phyloP scores from a whole-genome alignment of 2,797 vertebrate genomes.

The Fringilla coelebs region DNA sequence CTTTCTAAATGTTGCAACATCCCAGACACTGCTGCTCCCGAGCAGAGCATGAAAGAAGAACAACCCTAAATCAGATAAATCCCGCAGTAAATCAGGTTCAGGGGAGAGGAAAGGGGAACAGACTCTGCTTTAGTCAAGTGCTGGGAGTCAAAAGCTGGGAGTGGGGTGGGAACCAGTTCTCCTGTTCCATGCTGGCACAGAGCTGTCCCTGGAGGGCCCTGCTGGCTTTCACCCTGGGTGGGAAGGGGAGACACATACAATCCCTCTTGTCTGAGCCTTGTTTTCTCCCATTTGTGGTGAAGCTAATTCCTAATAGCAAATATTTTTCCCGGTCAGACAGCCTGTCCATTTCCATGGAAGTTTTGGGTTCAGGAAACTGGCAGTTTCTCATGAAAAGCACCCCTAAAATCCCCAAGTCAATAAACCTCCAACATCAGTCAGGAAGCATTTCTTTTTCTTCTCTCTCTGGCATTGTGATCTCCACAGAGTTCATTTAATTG shows the following conservation, averaged over 20 bases:
- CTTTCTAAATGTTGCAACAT: constrained; percentile 20
- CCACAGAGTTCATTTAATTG: neutral
- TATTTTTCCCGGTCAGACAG: neutral
- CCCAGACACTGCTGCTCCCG: neutral
- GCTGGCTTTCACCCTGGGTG: neutral
- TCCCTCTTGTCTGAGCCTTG: neutral
- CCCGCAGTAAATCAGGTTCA: neutral
- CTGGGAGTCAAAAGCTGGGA: neutral
- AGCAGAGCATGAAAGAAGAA: neutral
- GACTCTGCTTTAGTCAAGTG: neutral
- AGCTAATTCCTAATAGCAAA: neutral
- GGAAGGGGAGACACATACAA: neutral
- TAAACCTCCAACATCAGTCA: neutral
- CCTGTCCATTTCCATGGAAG: neutral
- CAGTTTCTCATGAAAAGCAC: neutral
- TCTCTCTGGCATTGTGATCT: neutral
- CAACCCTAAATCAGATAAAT: constrained; percentile 25
- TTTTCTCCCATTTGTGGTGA: neutral
- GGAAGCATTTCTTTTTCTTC: neutral
- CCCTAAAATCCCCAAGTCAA: neutral
- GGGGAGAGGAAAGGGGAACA: neutral
- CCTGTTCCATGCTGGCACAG: neutral
- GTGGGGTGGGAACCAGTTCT: neutral
- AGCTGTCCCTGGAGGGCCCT: neutral
- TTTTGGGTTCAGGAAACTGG: neutral